Evolutionary conservation across 2,888 invertebrate genomes (phyloP), one percentile per base, ranked within the genome.

Genomic region (Spilosoma lubricipeda): DNA sequence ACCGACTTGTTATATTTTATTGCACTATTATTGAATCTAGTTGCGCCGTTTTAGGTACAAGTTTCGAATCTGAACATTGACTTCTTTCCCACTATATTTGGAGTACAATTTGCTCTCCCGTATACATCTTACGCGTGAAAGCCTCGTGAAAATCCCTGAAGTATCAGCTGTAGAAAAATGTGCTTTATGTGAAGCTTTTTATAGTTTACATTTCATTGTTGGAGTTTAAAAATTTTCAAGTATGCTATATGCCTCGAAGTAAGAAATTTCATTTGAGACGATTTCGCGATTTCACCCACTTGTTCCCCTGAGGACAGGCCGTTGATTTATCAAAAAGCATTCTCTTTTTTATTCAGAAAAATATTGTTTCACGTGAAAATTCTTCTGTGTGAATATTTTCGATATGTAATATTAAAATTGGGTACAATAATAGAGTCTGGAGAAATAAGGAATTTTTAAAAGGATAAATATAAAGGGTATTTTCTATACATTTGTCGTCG

Each of bases 251-350:
- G 90, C 86, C 88, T 88, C 85, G 90, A 88, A 91, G 93, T 93
- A 90, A 91, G 93, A 94, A 94, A 95, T 94, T 95, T 95, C 93
- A 94, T 95, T 94, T 94, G 93, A 91, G 93, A 92, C 93, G 92
- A 93, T 93, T 94, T 91, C 90, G 90, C 93, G 93, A 94, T 93
- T 93, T 92, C 88, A 87, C 86, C 84, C 86, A 82, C 90, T 88
- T 85, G 89, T 89, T 88, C 92, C 93, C 92, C 84, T 39, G 87
- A 89, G 93, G 90, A 87, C 79, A 83, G 84, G 77, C 85, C 88
- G 92, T 92, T 94, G 94, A 94, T 94, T 95, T 95, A 94, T 93
- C 89, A 89, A 82, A 77, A 81, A 89, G 88, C 86, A 89, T 88
- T 90, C 80, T 85, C 87, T 89, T 88, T 88, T 90, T 81, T 84